Conservation (phyloP, 1,140 invertebrate genomes). For the Cheumatopsyche charites region DNA sequence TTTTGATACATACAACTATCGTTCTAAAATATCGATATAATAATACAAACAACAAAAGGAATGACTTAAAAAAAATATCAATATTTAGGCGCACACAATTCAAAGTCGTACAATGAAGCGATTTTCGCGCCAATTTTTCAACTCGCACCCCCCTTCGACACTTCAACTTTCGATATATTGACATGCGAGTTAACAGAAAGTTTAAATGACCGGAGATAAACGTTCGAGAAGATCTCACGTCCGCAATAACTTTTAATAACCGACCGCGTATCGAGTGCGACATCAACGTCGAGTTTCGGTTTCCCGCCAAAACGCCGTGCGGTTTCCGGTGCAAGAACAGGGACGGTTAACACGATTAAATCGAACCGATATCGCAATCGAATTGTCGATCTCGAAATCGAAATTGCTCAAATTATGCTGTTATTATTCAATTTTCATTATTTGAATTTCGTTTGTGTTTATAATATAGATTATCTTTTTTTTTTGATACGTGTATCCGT, state of each 20-base stretch:
- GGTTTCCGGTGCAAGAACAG: too few relatives aligned
- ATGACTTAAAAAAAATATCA: too few relatives aligned
- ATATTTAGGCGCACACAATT: too few relatives aligned
- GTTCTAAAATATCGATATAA: too few relatives aligned
- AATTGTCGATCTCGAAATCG: not conserved
- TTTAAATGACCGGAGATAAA: conserved; percentile 12
- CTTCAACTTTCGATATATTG: not conserved
- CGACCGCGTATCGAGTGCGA: not conserved
- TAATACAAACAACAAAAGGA: too few relatives aligned
- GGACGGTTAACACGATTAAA: too few relatives aligned
- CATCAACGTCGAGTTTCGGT: conserved; percentile 9
- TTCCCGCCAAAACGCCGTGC: not conserved
- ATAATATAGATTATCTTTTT: too few relatives aligned
- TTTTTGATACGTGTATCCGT: too few relatives aligned
- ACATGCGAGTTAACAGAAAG: not conserved
- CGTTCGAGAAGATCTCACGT: conserved; percentile 4
- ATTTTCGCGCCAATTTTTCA: too few relatives aligned
- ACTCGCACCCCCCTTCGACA: too few relatives aligned
- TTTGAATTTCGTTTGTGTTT: not conserved
- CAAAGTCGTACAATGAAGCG: not conserved
- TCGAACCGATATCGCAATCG: too few relatives aligned
- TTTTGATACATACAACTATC: too few relatives aligned
- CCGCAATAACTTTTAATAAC: conserved; percentile 25
- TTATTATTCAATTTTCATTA: not conserved
- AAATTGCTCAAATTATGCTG: not conserved